Evolutionary conservation across 2,888 invertebrate species (phyloP), one percentile per base, ranked within the genome.

Genomic region (Mactromeris polynyma): DNA sequence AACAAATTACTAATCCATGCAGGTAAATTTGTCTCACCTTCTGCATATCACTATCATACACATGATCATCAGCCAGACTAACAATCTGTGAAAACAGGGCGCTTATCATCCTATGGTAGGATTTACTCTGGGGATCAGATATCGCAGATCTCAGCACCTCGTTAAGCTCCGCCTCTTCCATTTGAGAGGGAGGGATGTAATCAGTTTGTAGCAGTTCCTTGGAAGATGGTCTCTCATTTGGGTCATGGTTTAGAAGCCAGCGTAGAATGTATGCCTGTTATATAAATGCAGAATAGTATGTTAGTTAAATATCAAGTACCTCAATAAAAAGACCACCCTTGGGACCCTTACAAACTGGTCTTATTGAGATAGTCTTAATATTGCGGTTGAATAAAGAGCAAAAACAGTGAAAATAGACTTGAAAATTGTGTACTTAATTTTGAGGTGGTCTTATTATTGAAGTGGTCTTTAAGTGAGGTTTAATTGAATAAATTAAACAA

Each of bases 211-310:
- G 97, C 2, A 99, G 97, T 96, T 99, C 98, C 69, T 98, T 98
- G 9, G 99, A 98, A 0, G 98, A 98, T 0, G 99, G 99, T 6
- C 99, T 97, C 93, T 98, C 97, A 51, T 97, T 97, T 0, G 98
- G 98, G 96, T 99, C 98, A 96, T 99, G 99, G 96, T 98, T 98
- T 85, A 99, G 97, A 4, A 99, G 97, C 98, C 98, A 98, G 73
- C 97, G 97, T 87, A 96, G 93, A 0, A 97, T 93, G 17, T 90
- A 79, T 17, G 91, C 93, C 96, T 96, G 93, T 31, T n/a, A 26
- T 58, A 38, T 42, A 46, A 6, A 33, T 38, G 17, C 7, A 26
- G 38, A 38, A n/a, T 3, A n/a, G n/a, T 11, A 46, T 19, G 26
- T n/a, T n/a, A n/a, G n/a, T n/a, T n/a, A n/a, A n/a, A n/a, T n/a